Evolutionary conservation across 2,797 vertebrate species (phyloP).

Genomic region (Eospalax fontanierii): DNA sequence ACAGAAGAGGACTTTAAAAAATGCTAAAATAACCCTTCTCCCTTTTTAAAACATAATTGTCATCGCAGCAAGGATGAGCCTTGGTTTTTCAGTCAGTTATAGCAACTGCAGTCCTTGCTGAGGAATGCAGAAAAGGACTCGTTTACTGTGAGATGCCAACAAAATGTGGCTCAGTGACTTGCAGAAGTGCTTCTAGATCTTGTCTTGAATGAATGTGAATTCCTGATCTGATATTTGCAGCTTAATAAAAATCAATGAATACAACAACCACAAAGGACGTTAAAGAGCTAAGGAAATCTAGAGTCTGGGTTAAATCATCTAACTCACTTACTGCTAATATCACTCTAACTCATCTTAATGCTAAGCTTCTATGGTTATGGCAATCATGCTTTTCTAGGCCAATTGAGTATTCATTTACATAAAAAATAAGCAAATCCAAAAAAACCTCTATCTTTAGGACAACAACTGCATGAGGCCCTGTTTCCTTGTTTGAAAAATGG

Average conservation of each 20-base stretch:
- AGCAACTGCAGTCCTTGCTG: background rate
- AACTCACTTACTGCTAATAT: too few relatives aligned
- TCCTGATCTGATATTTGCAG: background rate
- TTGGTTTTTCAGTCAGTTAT: background rate
- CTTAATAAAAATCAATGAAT: background rate
- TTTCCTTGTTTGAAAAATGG: conserved; percentile 38
- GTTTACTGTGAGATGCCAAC: background rate
- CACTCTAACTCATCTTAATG: background rate
- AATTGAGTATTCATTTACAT: conserved; percentile 27
- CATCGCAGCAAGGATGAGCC: background rate
- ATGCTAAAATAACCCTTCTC: background rate
- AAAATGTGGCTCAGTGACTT: background rate
- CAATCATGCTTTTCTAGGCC: conserved; percentile 28
- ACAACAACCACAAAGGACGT: background rate
- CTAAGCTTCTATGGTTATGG: background rate
- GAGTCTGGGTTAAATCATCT: conserved; percentile 21
- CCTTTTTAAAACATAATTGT: background rate
- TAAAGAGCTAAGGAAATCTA: background rate
- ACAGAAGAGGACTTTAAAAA: background rate
- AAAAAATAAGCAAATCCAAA: background rate
- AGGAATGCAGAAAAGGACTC: background rate
- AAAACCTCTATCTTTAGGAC: background rate
- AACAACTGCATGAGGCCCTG: background rate
- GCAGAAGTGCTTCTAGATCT: background rate
- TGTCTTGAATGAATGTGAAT: background rate